phyloP scores from a whole-genome alignment of 2,113 vertebrate genomes.

The Elaphurus davidianus region DNA sequence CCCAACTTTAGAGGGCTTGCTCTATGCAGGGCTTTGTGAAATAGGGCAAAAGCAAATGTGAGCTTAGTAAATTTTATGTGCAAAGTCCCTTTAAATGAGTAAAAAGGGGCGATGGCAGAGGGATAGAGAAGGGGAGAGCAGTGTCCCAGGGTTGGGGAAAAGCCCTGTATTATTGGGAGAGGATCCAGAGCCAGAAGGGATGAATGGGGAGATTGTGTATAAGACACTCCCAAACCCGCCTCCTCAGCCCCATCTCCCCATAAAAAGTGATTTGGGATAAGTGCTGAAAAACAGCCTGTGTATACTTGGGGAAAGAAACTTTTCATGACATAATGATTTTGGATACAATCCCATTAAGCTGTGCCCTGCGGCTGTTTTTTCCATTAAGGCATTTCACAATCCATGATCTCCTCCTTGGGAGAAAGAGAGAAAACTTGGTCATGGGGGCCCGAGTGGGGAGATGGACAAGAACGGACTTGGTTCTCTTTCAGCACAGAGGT shows the following conservation, averaged over 20 bases:
- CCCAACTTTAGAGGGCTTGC: neutral
- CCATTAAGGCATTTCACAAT: conserved; percentile 77
- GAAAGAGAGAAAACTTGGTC: conserved; percentile 31
- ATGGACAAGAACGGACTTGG: neutral
- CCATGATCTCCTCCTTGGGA: conserved; percentile 43
- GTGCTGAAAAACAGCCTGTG: conserved; percentile 69
- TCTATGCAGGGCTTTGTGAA: neutral
- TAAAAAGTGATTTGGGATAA: conserved; percentile 79
- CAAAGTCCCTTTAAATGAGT: neutral
- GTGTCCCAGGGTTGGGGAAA: neutral
- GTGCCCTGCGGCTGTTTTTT: conserved; percentile 79
- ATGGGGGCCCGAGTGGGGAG: neutral
- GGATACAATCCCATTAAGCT: conserved; percentile 72
- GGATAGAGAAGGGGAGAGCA: neutral
- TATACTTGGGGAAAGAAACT: conserved; percentile 70
- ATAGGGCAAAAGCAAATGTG: neutral
- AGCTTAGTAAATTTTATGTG: neutral
- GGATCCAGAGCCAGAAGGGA: conserved; percentile 45
- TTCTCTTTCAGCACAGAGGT: neutral
- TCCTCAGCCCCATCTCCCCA: conserved; percentile 13
- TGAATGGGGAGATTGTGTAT: conserved; percentile 46
- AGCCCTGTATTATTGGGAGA: neutral
- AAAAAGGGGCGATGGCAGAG: neutral
- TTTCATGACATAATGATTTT: conserved; percentile 81
- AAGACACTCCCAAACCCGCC: neutral